A percentile compares a stretch with the other conserved stretches of the same genome.
Evolutionary conservation across 2,797 vertebrate genomes (phyloP).

Genomic region (Hippoglossus hippoglossus): DNA sequence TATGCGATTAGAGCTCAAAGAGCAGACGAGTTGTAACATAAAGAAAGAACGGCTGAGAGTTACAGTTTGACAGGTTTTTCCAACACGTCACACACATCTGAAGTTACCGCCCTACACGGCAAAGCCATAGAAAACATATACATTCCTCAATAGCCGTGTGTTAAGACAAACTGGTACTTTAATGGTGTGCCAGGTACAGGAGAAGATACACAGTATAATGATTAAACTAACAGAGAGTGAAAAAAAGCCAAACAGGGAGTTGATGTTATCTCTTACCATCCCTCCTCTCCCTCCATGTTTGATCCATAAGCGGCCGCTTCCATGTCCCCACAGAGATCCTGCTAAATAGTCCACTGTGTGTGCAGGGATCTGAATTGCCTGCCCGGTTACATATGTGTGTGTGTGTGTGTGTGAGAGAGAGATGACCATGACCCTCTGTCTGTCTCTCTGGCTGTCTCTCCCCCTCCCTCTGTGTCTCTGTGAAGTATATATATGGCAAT

Average conservation of each 20-base stretch:
- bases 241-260: slow-evolving; percentile 42
- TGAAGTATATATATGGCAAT: slow-evolving; percentile 74
- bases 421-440: slow-evolving; percentile 56
- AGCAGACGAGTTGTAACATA: slow-evolving; percentile 23
- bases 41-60: slow-evolving; percentile 21
- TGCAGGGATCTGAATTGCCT: slow-evolving; percentile 37
- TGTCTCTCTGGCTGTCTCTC: slow-evolving; percentile 33
- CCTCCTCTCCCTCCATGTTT: slow-evolving; percentile 38
- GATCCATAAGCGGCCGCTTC: slow-evolving; percentile 45
- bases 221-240: slow-evolving; percentile 9
- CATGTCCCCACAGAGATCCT: slow-evolving; percentile 30
- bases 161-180: slow-evolving; percentile 28
- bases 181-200: slow-evolving; percentile 15
- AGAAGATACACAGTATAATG: slow-evolving; percentile 38
- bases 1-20: slow-evolving; percentile 36
- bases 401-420: slow-evolving; percentile 26
- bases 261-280: slow-evolving; percentile 62
- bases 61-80: slow-evolving; percentile 57
- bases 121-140: slow-evolving; percentile 41
- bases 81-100: slow-evolving; percentile 32
- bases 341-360: slow-evolving; percentile 33
- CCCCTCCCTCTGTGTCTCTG: slow-evolving; percentile 43
- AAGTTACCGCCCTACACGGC: slow-evolving; percentile 53
- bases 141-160: slow-evolving; percentile 34
- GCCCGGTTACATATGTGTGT: slow-evolving; percentile 48